Conservation (phyloP, 1,140 invertebrate genomes). For the Atta cephalotes region DNA sequence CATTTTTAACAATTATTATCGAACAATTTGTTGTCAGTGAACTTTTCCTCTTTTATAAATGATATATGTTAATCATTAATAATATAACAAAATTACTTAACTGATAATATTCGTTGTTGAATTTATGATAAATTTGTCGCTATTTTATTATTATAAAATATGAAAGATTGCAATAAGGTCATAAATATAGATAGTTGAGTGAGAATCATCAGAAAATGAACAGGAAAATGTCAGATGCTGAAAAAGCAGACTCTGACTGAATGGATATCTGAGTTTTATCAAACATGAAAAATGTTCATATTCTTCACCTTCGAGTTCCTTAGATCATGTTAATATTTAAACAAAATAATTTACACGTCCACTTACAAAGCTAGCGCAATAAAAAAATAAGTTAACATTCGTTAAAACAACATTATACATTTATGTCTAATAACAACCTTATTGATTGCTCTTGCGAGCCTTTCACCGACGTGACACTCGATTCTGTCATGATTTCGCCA, state of each 20-base stretch:
- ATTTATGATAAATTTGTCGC: too few species aligned
- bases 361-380: constrained; percentile 46
- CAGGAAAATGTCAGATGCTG: neutral
- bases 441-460: constrained; percentile 29
- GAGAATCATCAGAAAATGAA: constrained; percentile 4
- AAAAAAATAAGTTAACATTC: constrained; percentile 63
- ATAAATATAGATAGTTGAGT: constrained; percentile 15
- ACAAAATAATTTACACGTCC: constrained; percentile 58
- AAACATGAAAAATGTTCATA: constrained; percentile 15
- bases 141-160: too few species aligned
- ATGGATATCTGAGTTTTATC: constrained; percentile 12
- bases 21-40: too few species aligned
- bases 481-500: neutral
- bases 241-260: neutral
- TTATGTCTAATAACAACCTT: constrained; percentile 56
- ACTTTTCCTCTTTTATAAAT: too few species aligned
- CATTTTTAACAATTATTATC: too few species aligned
- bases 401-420: constrained; percentile 43
- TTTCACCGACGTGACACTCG: neutral
- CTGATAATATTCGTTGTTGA: too few species aligned
- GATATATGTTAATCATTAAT: too few species aligned
- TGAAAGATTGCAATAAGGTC: too few species aligned
- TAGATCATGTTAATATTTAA: constrained; percentile 43
- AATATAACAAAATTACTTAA: too few species aligned
- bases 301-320: neutral